phyloP scores from a whole-genome alignment of 2,888 invertebrate species.

The Philaethria dido region DNA sequence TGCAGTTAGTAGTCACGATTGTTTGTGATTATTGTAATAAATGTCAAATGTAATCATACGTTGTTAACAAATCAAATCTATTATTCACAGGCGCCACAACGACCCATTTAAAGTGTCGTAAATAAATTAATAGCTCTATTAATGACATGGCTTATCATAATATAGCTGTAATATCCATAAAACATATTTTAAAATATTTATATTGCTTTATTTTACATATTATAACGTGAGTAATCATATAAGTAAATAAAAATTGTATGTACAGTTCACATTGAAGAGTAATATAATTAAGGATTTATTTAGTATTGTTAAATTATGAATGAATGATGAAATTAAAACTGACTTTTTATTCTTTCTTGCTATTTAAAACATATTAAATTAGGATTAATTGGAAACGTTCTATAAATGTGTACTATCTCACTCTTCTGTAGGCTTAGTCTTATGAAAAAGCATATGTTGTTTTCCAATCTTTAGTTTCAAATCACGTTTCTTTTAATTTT shows the following conservation, averaged over 20 bases:
- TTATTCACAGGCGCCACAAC: slow-evolving; percentile 37
- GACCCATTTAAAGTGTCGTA: slow-evolving; percentile 38
- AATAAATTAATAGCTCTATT: slow-evolving; percentile 41
- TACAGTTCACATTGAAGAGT: neutral
- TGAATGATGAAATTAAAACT: too few relatives aligned
- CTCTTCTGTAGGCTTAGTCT: too few relatives aligned
- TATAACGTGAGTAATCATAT: neutral
- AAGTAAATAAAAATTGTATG: neutral
- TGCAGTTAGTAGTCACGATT: slow-evolving; percentile 23
- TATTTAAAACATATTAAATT: too few relatives aligned
- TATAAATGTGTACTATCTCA: too few relatives aligned
- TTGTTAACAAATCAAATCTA: slow-evolving; percentile 42
- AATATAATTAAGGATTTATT: too few relatives aligned
- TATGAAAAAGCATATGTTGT: too few relatives aligned
- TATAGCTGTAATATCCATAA: slow-evolving; percentile 27
- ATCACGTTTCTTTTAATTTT: too few relatives aligned
- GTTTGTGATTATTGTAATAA: slow-evolving; percentile 39
- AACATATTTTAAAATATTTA: slow-evolving; percentile 19
- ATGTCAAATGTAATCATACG: slow-evolving; percentile 41
- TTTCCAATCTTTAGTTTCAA: too few relatives aligned
- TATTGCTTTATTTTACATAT: slow-evolving; percentile 1
- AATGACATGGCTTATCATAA: slow-evolving; percentile 31
- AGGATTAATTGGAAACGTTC: too few relatives aligned
- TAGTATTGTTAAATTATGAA: too few relatives aligned
- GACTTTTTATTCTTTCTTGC: too few relatives aligned